Conservation (phyloP, 2,888 invertebrate genomes). For the Lithosia quadra region DNA sequence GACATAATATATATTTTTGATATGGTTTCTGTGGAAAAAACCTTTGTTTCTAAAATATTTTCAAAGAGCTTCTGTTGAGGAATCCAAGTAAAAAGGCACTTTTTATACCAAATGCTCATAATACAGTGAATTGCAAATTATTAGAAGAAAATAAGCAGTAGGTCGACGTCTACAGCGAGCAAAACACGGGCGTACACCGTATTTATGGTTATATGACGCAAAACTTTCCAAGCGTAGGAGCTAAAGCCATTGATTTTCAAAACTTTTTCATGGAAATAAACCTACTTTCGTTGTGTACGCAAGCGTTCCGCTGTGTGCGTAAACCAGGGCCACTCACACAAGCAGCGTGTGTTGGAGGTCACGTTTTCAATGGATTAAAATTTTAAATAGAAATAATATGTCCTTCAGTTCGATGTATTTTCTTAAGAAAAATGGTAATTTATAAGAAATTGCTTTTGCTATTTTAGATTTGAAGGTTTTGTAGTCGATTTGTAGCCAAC, state of each 20-base stretch:
- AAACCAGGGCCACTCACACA: slow-evolving; percentile 66
- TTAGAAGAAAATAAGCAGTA: slow-evolving; percentile 68
- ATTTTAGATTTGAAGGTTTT: not conserved
- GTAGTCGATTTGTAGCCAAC: too few species aligned
- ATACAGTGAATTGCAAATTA: slow-evolving; percentile 67
- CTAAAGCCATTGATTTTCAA: slow-evolving; percentile 87
- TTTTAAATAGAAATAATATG: slow-evolving; percentile 40
- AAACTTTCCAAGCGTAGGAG: slow-evolving; percentile 85
- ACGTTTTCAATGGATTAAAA: slow-evolving; percentile 63
- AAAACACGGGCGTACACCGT: slow-evolving; percentile 79
- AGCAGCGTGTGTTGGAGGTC: slow-evolving; percentile 67
- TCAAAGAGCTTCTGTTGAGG: slow-evolving; percentile 19
- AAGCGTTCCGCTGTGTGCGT: slow-evolving; percentile 67
- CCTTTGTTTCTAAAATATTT: slow-evolving; percentile 17
- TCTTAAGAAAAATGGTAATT: not conserved
- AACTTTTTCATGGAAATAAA: slow-evolving; percentile 88
- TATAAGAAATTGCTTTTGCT: not conserved
- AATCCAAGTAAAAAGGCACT: slow-evolving; percentile 36
- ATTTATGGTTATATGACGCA: slow-evolving; percentile 86
- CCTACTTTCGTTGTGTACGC: slow-evolving; percentile 84
- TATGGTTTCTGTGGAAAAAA: not conserved
- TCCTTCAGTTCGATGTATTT: slow-evolving; percentile 10
- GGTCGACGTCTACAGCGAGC: slow-evolving; percentile 70
- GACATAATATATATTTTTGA: not conserved
- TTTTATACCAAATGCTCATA: slow-evolving; percentile 54